Percentiles rank a stretch among this genome's conserved stretches.
phyloP scores from a whole-genome alignment of 1,140 invertebrate genomes.

The Cyrtorhinus lividipennis region DNA sequence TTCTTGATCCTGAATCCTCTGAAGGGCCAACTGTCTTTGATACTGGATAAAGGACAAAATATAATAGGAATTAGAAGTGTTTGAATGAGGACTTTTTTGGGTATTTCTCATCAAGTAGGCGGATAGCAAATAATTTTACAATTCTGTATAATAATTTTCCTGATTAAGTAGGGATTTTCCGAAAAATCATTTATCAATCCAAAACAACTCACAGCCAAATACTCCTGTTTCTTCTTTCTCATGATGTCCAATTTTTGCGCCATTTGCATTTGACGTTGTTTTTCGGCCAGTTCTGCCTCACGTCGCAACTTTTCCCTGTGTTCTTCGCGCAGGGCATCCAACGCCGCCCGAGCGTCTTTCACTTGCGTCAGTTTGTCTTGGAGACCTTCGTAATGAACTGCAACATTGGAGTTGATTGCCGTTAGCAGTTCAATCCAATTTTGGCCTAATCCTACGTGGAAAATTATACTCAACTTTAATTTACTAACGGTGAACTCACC shows the following conservation, averaged over 20 bases:
- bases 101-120: not conserved
- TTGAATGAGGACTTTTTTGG: not conserved
- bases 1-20: constrained; percentile 87
- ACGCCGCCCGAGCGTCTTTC: constrained; percentile 85
- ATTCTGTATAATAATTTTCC: too few relatives aligned
- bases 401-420: not conserved
- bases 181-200: not conserved
- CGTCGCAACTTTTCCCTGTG: constrained; percentile 72
- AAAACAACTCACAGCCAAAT: constrained; percentile 39
- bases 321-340: constrained; percentile 90
- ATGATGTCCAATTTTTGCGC: constrained; percentile 94
- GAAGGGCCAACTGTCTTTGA: constrained; percentile 75
- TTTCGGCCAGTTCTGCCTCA: constrained; percentile 81
- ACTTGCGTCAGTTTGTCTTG: constrained; percentile 92
- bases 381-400: constrained; percentile 80
- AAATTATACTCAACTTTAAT: not conserved
- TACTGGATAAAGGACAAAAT: constrained; percentile 38
- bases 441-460: not conserved
- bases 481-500: constrained; percentile 29
- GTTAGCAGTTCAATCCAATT: not conserved
- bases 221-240: constrained; percentile 96
- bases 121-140: not conserved
- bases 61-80: not conserved
- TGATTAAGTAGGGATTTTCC: too few relatives aligned
- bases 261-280: constrained; percentile 86